These are phyloP conservation scores for Trichonephila clavipes DNA, from an alignment of 1,140 invertebrate genomes.

Conservation along the genomic window DNA sequence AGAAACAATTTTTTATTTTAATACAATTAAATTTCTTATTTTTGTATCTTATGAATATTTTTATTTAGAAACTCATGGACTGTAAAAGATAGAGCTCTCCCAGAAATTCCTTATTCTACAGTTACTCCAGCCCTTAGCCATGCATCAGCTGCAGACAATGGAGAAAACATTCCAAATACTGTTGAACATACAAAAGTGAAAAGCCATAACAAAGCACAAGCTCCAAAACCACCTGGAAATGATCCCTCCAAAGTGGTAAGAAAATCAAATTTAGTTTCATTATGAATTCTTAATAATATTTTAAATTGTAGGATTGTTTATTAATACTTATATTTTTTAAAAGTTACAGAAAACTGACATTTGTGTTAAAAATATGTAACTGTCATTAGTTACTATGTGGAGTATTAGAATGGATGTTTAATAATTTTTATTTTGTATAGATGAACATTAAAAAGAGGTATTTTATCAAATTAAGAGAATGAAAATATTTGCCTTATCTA, in stretches of 20 bases:
- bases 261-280: too few relatives aligned
- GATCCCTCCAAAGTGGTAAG: conserved; percentile 73
- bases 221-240: conserved; percentile 66
- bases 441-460: too few relatives aligned
- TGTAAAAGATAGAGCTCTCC: conserved; percentile 73
- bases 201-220: conserved; percentile 65
- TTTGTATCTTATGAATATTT: background rate
- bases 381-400: too few relatives aligned
- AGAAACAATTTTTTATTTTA: too few relatives aligned
- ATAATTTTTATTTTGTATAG: too few relatives aligned
- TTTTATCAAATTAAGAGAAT: too few relatives aligned
- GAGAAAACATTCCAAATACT: background rate
- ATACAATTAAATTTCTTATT: background rate
- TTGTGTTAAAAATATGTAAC: too few relatives aligned
- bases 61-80: conserved; percentile 68
- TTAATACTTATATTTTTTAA: too few relatives aligned
- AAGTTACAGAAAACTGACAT: too few relatives aligned
- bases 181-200: conserved; percentile 46
- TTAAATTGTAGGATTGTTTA: too few relatives aligned
- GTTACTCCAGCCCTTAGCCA: background rate
- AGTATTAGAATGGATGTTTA: too few relatives aligned
- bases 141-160: background rate
- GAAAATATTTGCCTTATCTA: too few relatives aligned
- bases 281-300: background rate
- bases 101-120: conserved; percentile 63